These are phyloP conservation scores for Alectura lathami DNA, from an alignment of 2,113 vertebrate genomes.

Conservation along the genomic window DNA sequence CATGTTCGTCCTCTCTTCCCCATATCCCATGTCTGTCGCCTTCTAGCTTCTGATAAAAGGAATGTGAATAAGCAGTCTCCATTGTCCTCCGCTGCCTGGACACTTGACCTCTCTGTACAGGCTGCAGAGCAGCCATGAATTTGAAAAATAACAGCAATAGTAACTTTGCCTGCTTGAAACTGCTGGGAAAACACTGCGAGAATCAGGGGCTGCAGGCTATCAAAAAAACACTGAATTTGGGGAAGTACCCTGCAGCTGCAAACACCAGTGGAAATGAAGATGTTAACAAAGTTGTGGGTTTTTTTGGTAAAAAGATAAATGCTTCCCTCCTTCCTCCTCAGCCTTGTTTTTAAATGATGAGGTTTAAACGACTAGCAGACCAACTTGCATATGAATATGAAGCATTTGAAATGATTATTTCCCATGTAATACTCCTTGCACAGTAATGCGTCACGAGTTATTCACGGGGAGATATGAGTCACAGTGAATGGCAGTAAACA, in stretches of 20 bases:
- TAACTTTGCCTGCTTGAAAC: neutral
- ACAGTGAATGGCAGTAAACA: neutral
- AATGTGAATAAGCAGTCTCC: neutral
- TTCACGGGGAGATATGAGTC: neutral
- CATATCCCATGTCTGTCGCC: neutral
- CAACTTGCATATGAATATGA: constrained; percentile 57
- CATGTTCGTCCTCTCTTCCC: fast-evolving
- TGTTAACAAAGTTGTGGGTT: neutral
- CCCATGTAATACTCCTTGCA: neutral
- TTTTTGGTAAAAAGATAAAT: neutral
- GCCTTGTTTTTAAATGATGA: neutral
- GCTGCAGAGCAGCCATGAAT: neutral
- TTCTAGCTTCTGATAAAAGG: neutral
- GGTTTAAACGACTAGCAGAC: neutral
- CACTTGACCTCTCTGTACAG: neutral
- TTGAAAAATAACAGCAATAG: neutral
- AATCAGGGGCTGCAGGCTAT: neutral
- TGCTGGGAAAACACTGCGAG: neutral
- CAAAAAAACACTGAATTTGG: neutral
- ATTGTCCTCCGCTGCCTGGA: neutral
- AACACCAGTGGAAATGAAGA: neutral
- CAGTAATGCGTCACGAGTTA: neutral
- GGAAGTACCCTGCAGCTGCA: neutral
- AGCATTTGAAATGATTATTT: constrained; percentile 33
- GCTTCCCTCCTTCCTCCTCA: neutral